These are phyloP conservation scores for Scopus umbretta DNA, from an alignment of 2,113 vertebrate species.

Conservation along the genomic window DNA sequence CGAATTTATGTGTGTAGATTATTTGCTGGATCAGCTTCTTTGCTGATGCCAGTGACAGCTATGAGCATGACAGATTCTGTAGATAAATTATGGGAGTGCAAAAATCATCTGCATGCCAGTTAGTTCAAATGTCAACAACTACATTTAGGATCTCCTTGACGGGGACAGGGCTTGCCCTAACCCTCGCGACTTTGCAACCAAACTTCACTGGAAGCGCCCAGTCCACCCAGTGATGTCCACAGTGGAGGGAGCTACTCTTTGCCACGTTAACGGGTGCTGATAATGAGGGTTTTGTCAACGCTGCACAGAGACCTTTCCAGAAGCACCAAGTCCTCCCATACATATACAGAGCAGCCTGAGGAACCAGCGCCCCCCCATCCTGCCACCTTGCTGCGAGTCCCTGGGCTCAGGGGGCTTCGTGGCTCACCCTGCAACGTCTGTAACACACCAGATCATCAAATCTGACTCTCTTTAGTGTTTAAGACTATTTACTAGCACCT, in stretches of 20 bases:
- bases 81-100: slow-evolving; percentile 19
- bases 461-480: background rate
- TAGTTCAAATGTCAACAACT: background rate
- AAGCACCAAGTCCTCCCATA: background rate
- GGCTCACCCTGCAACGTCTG: background rate
- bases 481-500: background rate
- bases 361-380: background rate
- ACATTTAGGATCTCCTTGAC: background rate
- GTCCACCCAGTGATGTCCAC: background rate
- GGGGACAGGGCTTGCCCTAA: background rate
- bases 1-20: background rate
- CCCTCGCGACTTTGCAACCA: background rate
- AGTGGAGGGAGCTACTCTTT: background rate
- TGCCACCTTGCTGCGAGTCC: background rate
- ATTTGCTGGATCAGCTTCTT: background rate
- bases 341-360: fast-evolving
- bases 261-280: background rate
- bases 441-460: background rate
- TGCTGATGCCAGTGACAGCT: background rate
- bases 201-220: background rate
- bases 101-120: background rate
- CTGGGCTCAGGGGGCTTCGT: background rate
- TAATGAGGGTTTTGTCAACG: background rate
- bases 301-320: background rate
- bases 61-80: background rate